These are phyloP conservation scores for Ormyrus labotus DNA, from an alignment of 2,888 invertebrate species.

Conservation along the genomic window DNA sequence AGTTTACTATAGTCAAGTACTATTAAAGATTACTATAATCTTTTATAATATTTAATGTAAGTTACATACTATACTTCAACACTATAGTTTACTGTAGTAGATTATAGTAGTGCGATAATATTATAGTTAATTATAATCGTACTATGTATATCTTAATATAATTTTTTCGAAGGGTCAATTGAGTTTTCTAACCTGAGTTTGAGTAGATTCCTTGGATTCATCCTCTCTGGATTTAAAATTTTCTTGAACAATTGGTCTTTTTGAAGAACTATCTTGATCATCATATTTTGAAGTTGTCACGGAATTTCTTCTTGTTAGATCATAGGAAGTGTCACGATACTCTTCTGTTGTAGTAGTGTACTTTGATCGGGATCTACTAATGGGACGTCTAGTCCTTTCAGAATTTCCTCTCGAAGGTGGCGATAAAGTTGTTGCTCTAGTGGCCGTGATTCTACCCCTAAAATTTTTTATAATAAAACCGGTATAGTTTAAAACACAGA, in stretches of 20 bases:
- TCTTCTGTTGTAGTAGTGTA: slow-evolving; percentile 70
- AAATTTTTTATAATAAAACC: slow-evolving; percentile 8
- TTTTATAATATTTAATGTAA: no score
- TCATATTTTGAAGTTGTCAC: slow-evolving; percentile 65
- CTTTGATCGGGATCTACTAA: slow-evolving; percentile 68
- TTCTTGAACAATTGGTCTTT: slow-evolving; percentile 59
- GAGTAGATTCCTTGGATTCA: slow-evolving; percentile 36
- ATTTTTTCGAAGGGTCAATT: not conserved
- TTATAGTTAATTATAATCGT: no score
- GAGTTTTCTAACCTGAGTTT: slow-evolving; percentile 32
- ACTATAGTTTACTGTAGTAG: no score
- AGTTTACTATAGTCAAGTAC: no score
- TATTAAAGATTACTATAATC: no score
- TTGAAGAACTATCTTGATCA: slow-evolving; percentile 37
- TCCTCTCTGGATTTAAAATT: slow-evolving; percentile 56
- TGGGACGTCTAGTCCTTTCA: slow-evolving; percentile 69
- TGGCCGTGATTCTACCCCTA: slow-evolving; percentile 65
- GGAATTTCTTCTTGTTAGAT: slow-evolving; percentile 67
- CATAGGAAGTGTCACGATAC: slow-evolving; percentile 68
- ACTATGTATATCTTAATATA: no score
- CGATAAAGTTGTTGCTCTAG: slow-evolving; percentile 64
- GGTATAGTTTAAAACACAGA: no score
- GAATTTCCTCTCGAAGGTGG: slow-evolving; percentile 58
- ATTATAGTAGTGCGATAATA: no score
- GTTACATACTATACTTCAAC: no score